Conservation (phyloP, 64 coral and sea anemone species). For the Stylophora pistillata region DNA sequence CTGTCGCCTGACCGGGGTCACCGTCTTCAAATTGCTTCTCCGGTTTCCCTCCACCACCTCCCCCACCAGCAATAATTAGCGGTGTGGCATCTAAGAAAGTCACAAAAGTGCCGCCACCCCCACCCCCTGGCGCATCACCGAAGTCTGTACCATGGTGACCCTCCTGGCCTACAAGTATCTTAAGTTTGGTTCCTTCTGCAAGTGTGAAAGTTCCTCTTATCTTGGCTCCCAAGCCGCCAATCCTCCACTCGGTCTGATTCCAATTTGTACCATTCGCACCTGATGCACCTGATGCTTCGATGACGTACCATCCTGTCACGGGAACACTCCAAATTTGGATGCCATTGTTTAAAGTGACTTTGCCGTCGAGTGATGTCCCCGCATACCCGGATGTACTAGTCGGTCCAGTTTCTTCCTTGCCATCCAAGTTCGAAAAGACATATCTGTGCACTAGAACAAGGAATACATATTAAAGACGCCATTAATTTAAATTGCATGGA, state of each 20-base stretch:
- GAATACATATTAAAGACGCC: background rate
- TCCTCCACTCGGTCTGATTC: background rate
- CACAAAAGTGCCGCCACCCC: slow-evolving; percentile 40
- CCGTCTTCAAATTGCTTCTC: background rate
- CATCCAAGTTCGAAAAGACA: slow-evolving; percentile 60
- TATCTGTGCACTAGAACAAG: background rate
- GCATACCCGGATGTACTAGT: slow-evolving; percentile 57
- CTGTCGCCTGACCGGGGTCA: slow-evolving; percentile 64
- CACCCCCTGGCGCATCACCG: background rate
- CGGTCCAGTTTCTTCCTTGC: slow-evolving; percentile 42
- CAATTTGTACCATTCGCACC: slow-evolving; percentile 28
- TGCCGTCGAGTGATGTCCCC: slow-evolving; percentile 48
- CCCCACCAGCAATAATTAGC: slow-evolving; percentile 47
- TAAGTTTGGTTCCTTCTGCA: slow-evolving; percentile 5
- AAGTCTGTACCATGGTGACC: background rate
- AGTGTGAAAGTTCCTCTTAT: slow-evolving; percentile 42
- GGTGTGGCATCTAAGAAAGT: slow-evolving; percentile 1
- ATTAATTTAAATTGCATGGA: background rate
- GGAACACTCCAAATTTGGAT: slow-evolving; percentile 75
- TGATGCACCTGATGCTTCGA: slow-evolving; percentile 59
- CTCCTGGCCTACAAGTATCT: slow-evolving; percentile 19
- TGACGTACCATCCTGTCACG: slow-evolving; percentile 58
- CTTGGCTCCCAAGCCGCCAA: slow-evolving; percentile 35
- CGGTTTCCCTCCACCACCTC: slow-evolving; percentile 2
- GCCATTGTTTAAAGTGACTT: slow-evolving; percentile 49